Evolutionary conservation across 2,113 vertebrate species (phyloP).

Genomic region (Rhombomys opimus): DNA sequence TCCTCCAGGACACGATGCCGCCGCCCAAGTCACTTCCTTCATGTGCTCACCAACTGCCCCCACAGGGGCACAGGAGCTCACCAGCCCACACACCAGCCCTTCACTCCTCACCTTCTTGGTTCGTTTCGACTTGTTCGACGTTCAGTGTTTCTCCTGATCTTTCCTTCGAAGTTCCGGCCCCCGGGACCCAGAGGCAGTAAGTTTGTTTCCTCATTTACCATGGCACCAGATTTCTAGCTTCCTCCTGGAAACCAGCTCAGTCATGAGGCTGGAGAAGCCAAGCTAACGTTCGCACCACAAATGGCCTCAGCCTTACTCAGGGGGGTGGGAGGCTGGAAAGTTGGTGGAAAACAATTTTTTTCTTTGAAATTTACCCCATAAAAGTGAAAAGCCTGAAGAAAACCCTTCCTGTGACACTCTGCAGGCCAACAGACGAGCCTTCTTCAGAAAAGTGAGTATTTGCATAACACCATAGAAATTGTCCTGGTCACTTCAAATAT

Average conservation of each 20-base stretch:
- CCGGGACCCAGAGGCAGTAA: slow-evolving; percentile 85
- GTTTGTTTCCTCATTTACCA: slow-evolving; percentile 89
- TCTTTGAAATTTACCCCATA: slow-evolving; percentile 26
- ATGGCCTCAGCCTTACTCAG: slow-evolving; percentile 82
- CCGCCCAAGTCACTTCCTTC: no score
- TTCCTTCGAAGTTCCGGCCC: slow-evolving; percentile 84
- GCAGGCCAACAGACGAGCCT: background rate
- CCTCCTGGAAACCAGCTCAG: slow-evolving; percentile 89
- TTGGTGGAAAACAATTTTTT: slow-evolving; percentile 69
- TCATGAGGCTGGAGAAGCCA: slow-evolving; percentile 86
- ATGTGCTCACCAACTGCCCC: background rate
- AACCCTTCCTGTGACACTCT: background rate
- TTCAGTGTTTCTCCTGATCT: slow-evolving; percentile 82
- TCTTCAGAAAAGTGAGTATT: slow-evolving; percentile 45
- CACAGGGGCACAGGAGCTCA: background rate
- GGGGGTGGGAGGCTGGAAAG: slow-evolving; percentile 64
- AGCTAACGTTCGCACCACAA: slow-evolving; percentile 86
- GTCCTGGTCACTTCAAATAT: slow-evolving; percentile 2
- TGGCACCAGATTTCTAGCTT: slow-evolving; percentile 90
- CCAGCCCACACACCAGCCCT: background rate
- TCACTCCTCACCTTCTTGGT: slow-evolving; percentile 67
- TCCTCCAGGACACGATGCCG: background rate
- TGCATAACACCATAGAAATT: background rate
- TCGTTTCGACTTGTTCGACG: slow-evolving; percentile 90
- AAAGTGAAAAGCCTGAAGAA: background rate